Percentiles rank a stretch among this genome's conserved stretches.
These are phyloP conservation scores for Meteorus sp. DNA, from an alignment of 1,140 invertebrate species.

Conservation along the genomic window DNA sequence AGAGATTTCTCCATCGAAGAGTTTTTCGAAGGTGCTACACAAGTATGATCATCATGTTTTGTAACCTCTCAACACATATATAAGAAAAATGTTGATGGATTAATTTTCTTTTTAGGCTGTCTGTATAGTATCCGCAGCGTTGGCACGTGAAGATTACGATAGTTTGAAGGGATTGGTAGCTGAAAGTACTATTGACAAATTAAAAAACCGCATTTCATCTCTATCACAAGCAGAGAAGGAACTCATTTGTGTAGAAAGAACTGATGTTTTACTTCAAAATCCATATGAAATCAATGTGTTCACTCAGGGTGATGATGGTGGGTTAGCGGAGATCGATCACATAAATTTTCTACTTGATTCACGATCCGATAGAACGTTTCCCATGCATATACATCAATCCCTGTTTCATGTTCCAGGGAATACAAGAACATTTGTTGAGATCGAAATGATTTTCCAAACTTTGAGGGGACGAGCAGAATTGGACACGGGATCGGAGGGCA, in stretches of 20 bases:
- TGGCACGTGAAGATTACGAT: constrained; percentile 36
- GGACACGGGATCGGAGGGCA: constrained; percentile 22
- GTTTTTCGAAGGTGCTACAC: not conserved
- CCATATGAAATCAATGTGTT: constrained; percentile 61
- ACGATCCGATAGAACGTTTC: not conserved
- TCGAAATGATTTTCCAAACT: constrained; percentile 57
- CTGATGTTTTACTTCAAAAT: constrained; percentile 42
- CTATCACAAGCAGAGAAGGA: constrained; percentile 29
- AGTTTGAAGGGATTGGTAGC: constrained; percentile 32
- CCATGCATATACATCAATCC: constrained; percentile 8
- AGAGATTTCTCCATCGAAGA: not conserved
- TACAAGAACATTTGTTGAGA: constrained; percentile 56
- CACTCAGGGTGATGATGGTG: constrained; percentile 48
- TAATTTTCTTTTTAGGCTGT: constrained; percentile 46
- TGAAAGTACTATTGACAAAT: constrained; percentile 24
- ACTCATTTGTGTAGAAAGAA: constrained; percentile 21
- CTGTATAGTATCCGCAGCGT: constrained; percentile 46
- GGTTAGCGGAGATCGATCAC: not conserved
- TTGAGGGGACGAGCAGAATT: constrained; percentile 37
- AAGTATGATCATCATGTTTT: not conserved
- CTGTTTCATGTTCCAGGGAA: constrained; percentile 21
- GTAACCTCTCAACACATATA: not conserved
- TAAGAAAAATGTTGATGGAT: not conserved
- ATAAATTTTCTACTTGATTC: not conserved
- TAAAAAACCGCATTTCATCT: constrained; percentile 29